phyloP scores from a whole-genome alignment of 2,888 invertebrate genomes.

The Cynaeus angustus region DNA sequence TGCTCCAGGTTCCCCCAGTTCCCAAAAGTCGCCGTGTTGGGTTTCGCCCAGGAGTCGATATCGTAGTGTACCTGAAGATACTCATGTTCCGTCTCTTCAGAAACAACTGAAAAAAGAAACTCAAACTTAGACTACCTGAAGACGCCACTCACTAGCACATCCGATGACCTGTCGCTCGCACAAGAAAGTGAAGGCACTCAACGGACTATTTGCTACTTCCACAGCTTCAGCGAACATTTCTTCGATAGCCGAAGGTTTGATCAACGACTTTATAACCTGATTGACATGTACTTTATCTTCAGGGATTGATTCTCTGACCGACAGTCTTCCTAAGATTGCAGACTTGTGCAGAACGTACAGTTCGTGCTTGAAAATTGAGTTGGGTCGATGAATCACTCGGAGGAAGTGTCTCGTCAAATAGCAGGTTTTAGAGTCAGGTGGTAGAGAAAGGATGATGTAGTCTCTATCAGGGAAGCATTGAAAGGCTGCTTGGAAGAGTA shows the following conservation, averaged over 20 bases:
- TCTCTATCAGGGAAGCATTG: slow-evolving; percentile 79
- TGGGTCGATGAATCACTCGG: slow-evolving; percentile 65
- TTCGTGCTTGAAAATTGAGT: slow-evolving; percentile 69
- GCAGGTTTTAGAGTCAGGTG: slow-evolving; percentile 59
- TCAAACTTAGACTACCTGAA: too few relatives aligned
- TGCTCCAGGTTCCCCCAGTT: slow-evolving; percentile 70
- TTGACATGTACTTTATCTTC: slow-evolving; percentile 55
- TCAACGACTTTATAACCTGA: slow-evolving; percentile 55
- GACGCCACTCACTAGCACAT: slow-evolving; percentile 57
- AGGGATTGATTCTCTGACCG: slow-evolving; percentile 56
- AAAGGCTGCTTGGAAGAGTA: slow-evolving; percentile 79
- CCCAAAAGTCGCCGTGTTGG: slow-evolving; percentile 61
- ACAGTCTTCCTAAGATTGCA: slow-evolving; percentile 59
- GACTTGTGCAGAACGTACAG: slow-evolving; percentile 71
- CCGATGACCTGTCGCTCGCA: slow-evolving; percentile 62
- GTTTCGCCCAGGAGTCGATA: slow-evolving; percentile 64
- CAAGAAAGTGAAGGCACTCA: slow-evolving; percentile 58
- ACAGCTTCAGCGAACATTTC: slow-evolving; percentile 57
- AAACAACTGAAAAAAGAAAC: slow-evolving; percentile 25
- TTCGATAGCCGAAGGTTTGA: slow-evolving; percentile 46
- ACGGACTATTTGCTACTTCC: slow-evolving; percentile 50
- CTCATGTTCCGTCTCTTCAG: slow-evolving; percentile 64
- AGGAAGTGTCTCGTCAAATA: slow-evolving; percentile 51
- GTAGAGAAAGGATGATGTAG: slow-evolving; percentile 77
- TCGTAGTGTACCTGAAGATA: slow-evolving; percentile 68